phyloP scores from a whole-genome alignment of 2,888 invertebrate genomes.

The Xestia sexstrigata region DNA sequence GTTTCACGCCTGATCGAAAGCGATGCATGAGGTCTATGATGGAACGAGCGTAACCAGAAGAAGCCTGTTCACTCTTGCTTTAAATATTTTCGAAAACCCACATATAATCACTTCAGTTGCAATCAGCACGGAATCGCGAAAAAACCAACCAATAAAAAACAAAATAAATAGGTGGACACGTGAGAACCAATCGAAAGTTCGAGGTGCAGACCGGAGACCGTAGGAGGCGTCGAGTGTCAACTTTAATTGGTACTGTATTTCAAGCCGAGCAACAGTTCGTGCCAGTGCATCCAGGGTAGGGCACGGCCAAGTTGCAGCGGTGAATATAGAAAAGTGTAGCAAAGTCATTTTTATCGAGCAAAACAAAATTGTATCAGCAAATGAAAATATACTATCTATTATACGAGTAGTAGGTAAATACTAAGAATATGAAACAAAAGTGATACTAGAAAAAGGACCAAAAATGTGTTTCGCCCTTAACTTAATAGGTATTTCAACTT shows the following conservation, averaged over 20 bases:
- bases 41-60: no score
- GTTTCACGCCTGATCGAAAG: not conserved
- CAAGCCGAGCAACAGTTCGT: constrained; percentile 82
- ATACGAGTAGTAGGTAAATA: no score
- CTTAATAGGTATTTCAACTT: not conserved
- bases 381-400: no score
- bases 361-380: not conserved
- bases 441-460: no score
- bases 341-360: no score
- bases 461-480: not conserved
- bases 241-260: constrained; percentile 90
- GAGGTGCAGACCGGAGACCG: constrained; percentile 84
- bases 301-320: constrained; percentile 71
- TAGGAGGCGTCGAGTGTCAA: constrained; percentile 86
- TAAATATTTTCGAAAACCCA: not conserved
- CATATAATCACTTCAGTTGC: constrained; percentile 30
- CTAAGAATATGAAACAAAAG: no score
- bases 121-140: constrained; percentile 35
- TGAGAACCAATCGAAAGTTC: constrained; percentile 80
- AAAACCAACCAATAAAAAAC: constrained; percentile 46
- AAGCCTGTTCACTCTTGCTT: no score
- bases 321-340: not conserved
- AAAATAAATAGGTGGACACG: constrained; percentile 71
- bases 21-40: no score
- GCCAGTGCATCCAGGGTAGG: constrained; percentile 76